Base-by-base conservation (phyloP, 2,888 invertebrate genomes). In the Heliconius ismenius region DNA sequence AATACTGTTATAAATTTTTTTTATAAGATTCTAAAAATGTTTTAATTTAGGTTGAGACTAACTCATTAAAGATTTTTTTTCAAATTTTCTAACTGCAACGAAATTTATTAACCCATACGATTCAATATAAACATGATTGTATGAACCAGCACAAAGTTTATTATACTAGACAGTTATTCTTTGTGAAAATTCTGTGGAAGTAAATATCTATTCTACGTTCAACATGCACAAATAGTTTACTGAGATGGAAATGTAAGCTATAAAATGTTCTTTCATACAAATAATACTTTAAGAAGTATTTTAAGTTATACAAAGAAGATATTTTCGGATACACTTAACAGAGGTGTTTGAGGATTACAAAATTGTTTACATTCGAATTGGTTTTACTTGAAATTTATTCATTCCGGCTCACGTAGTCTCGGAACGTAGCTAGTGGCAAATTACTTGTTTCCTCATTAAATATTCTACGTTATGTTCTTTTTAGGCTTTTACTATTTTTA, bases 231-330 rank as follows among this genome's bases (percentile, higher is more conserved):
- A 28, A 70, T 54, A 58, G 54, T 58, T 58, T 58, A 58, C 13
- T n/a, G 32, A 49, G 54, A 70, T 70, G 11, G 15, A 70, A 58
- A 58, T 70, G 28, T 70, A 49, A n/a, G n/a, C 69, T 32, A 54
- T 28, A 49, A 54, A 49, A 54, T 28, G n/a, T 54, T 58, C 54
- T 54, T 70, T n/a, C 11, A 32, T 32, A 58, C 58, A 70, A 70
- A 70, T 70, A 70, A n/a, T 58, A 70, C 54, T 70, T 58, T 58
- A 70, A 70, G 54, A 70, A 70, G 58, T n/a, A 54, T 58, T 70
- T 70, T 32, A 32, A 70, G 28, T 69, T 69, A 4, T 68, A 26
- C 49, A 69, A 49, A 18, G 49, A 49, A 69, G 21, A 69, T 54
- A 49, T 54, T 54, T 49, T 54, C 21, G 28, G 21, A 21, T 54